Evolutionary conservation across 2,113 vertebrate genomes (phyloP).

Genomic region (Trogon melanurus): DNA sequence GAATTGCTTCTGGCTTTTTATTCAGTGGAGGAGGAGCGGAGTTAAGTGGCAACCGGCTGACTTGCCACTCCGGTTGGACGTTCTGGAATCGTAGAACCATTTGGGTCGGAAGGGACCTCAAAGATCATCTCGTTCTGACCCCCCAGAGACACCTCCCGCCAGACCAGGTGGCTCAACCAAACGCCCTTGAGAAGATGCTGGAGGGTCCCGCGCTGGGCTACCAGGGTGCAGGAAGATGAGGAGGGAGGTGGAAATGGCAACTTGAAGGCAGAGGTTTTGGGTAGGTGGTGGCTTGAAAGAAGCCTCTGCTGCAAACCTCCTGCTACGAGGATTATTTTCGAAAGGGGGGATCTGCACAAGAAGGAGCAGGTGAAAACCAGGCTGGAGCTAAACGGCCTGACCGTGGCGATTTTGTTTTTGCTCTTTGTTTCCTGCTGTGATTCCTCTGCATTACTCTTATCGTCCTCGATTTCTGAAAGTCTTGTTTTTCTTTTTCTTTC

Average conservation of each 20-base stretch:
- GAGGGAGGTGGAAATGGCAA: neutral
- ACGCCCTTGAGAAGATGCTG: neutral
- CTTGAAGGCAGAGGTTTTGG: neutral
- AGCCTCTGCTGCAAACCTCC: neutral
- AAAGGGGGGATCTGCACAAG: too few relatives aligned
- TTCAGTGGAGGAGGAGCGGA: neutral
- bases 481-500: neutral
- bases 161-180: too few relatives aligned
- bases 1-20: neutral
- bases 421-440: neutral
- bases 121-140: too few relatives aligned
- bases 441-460: neutral
- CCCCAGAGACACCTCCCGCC: too few relatives aligned
- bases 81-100: too few relatives aligned
- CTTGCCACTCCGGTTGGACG: neutral
- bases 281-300: neutral
- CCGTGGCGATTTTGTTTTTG: neutral
- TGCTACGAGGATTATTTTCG: neutral
- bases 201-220: neutral
- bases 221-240: neutral
- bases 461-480: neutral
- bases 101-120: too few relatives aligned
- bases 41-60: neutral
- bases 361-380: neutral
- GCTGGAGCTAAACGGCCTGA: rapidly evolving